phyloP scores from a whole-genome alignment of 2,797 vertebrate genomes.

The Eidolon dupreanum region DNA sequence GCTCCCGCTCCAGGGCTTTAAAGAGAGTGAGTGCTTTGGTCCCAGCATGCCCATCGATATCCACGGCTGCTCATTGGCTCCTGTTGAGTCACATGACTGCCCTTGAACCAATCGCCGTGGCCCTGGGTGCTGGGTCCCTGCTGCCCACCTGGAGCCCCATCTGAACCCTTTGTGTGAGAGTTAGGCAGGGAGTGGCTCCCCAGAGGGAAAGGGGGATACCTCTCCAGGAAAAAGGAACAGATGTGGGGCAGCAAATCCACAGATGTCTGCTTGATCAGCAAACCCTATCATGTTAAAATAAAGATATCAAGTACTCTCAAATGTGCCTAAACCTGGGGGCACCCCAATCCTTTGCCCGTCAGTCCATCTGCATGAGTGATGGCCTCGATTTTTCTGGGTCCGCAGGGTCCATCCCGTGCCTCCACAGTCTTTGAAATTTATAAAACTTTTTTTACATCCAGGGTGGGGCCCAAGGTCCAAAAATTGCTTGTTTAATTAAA shows the following conservation, averaged over 20 bases:
- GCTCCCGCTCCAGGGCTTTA: neutral
- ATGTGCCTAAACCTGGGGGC: neutral
- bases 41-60: neutral
- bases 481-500: neutral
- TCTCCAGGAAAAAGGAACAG: neutral
- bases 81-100: neutral
- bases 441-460: neutral
- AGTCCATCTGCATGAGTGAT: rapidly evolving
- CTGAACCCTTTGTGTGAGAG: too few species aligned
- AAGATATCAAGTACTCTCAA: neutral
- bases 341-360: neutral
- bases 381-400: neutral
- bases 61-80: neutral
- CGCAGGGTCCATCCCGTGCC: rapidly evolving
- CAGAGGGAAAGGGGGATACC: rapidly evolving
- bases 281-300: neutral
- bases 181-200: too few species aligned
- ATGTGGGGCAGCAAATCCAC: neutral
- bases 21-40: rapidly evolving
- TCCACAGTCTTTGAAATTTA: neutral
- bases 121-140: neutral
- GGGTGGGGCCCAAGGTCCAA: neutral
- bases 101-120: neutral
- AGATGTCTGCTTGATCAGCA: neutral
- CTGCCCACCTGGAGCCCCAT: neutral